Conservation (phyloP, 35 echinoderm and acorn worm genomes). For the Nesometra sesokonis region DNA sequence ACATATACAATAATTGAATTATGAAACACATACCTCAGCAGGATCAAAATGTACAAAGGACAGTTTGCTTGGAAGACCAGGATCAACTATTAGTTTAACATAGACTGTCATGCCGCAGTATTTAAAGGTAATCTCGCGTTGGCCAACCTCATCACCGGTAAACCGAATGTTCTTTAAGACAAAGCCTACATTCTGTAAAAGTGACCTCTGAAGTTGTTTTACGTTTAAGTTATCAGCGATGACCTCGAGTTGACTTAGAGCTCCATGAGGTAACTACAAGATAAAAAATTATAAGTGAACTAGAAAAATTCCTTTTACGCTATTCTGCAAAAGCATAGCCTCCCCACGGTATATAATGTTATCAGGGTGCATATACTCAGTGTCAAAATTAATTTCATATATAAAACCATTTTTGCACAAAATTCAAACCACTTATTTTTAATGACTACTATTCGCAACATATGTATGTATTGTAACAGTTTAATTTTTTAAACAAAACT, state of each 20-base stretch:
- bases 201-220: constrained; percentile 43
- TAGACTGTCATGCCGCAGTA: constrained; percentile 65
- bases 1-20: too few species aligned
- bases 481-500: too few species aligned
- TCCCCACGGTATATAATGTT: too few species aligned
- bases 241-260: constrained; percentile 63
- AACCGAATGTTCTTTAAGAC: constrained; percentile 57
- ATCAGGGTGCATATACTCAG: too few species aligned
- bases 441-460: too few species aligned
- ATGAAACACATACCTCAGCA: constrained; percentile 33
- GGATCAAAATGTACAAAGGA: constrained; percentile 35
- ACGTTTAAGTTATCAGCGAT: constrained; percentile 35
- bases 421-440: too few species aligned
- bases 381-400: too few species aligned
- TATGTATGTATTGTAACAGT: too few species aligned
- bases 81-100: constrained; percentile 41
- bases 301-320: too few species aligned
- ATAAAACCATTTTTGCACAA: too few species aligned
- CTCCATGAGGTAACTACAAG: constrained; percentile 64
- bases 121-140: constrained; percentile 38
- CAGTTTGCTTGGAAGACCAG: constrained; percentile 56
- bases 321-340: too few species aligned
- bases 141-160: constrained; percentile 33
- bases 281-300: too few species aligned
- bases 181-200: constrained; percentile 59